These are phyloP conservation scores for Neolamprologus tretocephalus DNA, from an alignment of 2,113 vertebrate species.

Conservation along the genomic window DNA sequence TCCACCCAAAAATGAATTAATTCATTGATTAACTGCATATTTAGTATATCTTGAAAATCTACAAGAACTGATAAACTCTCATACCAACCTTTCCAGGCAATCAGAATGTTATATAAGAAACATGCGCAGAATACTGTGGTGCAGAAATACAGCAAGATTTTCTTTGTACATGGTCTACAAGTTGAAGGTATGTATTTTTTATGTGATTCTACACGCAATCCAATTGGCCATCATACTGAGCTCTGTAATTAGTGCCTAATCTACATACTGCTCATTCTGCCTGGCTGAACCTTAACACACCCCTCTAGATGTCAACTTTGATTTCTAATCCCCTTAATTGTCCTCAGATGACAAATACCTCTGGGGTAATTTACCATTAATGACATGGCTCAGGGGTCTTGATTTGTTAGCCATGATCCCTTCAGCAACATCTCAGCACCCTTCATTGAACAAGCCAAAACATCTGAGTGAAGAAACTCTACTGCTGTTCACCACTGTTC, in stretches of 20 bases:
- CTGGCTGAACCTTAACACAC: slow-evolving; percentile 13
- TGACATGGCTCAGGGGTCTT: slow-evolving; percentile 19
- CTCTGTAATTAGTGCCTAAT: not conserved
- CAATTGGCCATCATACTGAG: not conserved
- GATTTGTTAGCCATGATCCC: slow-evolving; percentile 22
- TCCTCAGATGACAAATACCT: slow-evolving; percentile 58
- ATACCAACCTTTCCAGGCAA: not conserved
- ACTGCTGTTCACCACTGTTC: not conserved
- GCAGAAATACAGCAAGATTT: not conserved
- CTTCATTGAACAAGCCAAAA: slow-evolving; percentile 29
- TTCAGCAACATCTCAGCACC: slow-evolving; percentile 29
- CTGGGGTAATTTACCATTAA: slow-evolving; percentile 47
- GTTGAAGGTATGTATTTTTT: not conserved
- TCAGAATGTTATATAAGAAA: not conserved
- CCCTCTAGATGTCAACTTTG: slow-evolving; percentile 20
- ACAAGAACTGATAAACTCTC: not conserved
- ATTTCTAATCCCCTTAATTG: slow-evolving; percentile 45
- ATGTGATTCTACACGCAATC: not conserved
- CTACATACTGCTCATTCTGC: slow-evolving; percentile 18
- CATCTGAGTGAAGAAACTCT: not conserved
- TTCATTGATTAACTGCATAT: not conserved
- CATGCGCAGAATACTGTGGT: not conserved
- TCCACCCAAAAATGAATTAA: not conserved
- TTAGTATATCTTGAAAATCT: not conserved
- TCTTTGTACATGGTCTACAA: not conserved